Percentiles rank a stretch among this genome's conserved stretches.
phyloP scores from a whole-genome alignment of 2,888 invertebrate genomes.

The Conops quadrifasciatus region DNA sequence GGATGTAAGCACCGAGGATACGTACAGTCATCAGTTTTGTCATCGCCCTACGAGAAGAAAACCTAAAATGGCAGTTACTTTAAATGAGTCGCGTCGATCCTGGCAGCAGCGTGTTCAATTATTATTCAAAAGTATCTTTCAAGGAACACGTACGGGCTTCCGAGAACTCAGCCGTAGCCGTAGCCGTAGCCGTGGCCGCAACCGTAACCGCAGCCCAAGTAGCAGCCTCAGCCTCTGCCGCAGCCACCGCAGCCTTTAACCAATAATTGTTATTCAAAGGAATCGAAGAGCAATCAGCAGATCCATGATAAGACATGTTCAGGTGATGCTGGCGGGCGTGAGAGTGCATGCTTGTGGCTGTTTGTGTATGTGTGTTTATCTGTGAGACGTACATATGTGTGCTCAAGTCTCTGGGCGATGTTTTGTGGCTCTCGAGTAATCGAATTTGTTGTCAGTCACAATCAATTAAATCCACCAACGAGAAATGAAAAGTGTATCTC shows the following conservation, averaged over 20 bases:
- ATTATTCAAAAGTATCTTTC: constrained; percentile 17
- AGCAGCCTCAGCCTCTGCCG: too few species aligned
- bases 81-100: constrained; percentile 19
- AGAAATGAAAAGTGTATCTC: neutral
- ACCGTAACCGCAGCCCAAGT: too few species aligned
- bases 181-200: neutral
- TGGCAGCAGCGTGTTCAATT: constrained; percentile 11
- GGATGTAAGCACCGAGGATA: neutral
- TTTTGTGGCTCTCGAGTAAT: neutral
- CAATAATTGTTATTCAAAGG: constrained; percentile 9
- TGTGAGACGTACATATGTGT: constrained; percentile 2
- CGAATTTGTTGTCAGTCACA: constrained; percentile 18
- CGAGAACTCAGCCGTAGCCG: constrained; percentile 17
- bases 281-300: constrained; percentile 29
- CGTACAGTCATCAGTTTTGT: neutral
- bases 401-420: neutral
- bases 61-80: neutral
- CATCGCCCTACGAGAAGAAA: neutral
- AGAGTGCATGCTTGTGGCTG: neutral
- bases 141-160: constrained; percentile 19
- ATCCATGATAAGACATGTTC: constrained; percentile 32
- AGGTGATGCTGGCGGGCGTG: constrained; percentile 6
- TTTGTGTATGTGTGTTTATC: neutral
- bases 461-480: neutral
- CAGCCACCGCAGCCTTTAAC: too few species aligned